Evolutionary conservation across 2,888 invertebrate species (phyloP).

Genomic region (Pomacea canaliculata): DNA sequence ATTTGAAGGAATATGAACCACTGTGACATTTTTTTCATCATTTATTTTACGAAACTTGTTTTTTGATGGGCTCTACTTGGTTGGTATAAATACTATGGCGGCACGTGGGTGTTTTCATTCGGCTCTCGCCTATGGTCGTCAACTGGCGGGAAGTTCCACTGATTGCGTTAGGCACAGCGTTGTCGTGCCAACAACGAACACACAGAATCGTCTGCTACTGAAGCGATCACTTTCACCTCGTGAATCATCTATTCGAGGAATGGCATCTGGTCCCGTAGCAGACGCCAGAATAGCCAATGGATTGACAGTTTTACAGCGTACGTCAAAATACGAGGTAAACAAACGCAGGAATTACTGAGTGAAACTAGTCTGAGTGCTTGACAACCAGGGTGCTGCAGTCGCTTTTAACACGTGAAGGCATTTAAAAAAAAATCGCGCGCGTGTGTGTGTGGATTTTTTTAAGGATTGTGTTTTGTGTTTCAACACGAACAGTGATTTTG

Average conservation of each 20-base stretch:
- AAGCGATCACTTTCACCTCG: background rate
- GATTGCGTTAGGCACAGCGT: background rate
- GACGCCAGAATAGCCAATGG: background rate
- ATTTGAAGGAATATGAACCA: no score
- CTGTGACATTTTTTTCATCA: no score
- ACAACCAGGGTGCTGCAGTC: no score
- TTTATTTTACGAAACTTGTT: no score
- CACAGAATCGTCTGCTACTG: background rate
- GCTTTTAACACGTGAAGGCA: no score
- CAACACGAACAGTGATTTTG: no score
- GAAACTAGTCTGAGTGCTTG: no score
- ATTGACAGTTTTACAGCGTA: background rate
- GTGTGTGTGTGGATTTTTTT: no score
- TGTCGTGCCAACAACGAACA: background rate
- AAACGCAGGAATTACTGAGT: no score
- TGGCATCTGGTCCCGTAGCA: conserved; percentile 4
- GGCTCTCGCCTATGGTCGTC: conserved; percentile 6
- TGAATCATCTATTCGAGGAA: background rate
- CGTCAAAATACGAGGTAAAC: background rate
- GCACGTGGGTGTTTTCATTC: conserved; percentile 21
- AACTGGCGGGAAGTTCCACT: background rate
- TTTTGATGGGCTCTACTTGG: background rate
- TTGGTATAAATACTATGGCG: conserved; percentile 18
- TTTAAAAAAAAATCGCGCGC: no score
- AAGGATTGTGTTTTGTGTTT: no score